Evolutionary conservation across 2,113 vertebrate genomes (phyloP).

Genomic region (Amazona guildingii): DNA sequence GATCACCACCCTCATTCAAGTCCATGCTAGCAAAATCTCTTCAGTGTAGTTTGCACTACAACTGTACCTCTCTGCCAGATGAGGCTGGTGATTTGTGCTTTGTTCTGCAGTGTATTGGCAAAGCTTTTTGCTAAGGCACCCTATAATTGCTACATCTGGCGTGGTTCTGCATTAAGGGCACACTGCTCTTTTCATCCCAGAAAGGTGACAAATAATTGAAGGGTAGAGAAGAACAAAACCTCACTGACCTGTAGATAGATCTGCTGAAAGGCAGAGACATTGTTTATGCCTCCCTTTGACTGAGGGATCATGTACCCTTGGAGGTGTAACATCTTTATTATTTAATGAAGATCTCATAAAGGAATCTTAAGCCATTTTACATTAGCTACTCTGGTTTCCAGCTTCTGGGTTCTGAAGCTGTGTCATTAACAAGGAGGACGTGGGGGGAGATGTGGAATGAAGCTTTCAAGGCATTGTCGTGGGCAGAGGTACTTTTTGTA

Average conservation of each 20-base stretch:
- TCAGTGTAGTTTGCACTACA: background rate
- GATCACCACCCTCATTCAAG: background rate
- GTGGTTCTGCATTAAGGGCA: background rate
- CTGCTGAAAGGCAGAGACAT: background rate
- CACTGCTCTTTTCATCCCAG: background rate
- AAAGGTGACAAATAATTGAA: background rate
- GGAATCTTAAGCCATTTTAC: background rate
- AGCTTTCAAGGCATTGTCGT: background rate
- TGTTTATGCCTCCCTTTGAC: background rate
- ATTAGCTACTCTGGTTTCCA: background rate
- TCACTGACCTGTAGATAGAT: background rate
- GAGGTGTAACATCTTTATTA: background rate
- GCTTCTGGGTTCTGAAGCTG: background rate
- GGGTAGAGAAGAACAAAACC: background rate
- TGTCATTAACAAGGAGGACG: background rate
- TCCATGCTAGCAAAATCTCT: background rate
- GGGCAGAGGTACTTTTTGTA: constrained; percentile 3
- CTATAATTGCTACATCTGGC: background rate
- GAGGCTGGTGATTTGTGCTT: background rate
- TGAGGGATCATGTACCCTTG: background rate
- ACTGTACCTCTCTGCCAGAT: background rate
- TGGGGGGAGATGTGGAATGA: background rate
- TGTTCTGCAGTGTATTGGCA: background rate
- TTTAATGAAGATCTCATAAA: background rate
- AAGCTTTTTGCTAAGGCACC: background rate